These are phyloP conservation scores for Cettia cetti DNA, from an alignment of 2,113 vertebrate genomes.

Conservation along the genomic window DNA sequence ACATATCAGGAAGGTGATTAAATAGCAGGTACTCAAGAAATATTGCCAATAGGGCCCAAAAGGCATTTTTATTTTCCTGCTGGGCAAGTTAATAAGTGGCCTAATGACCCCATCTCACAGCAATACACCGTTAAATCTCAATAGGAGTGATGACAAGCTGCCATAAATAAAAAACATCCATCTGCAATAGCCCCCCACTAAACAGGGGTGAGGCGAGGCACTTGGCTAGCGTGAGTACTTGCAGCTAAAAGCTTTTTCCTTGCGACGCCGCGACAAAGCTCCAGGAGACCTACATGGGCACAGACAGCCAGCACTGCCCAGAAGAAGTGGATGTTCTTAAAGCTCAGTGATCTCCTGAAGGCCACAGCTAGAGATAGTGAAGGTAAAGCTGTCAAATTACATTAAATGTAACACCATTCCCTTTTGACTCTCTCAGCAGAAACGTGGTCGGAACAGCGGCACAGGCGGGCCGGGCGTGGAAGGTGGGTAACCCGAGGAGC, in stretches of 20 bases:
- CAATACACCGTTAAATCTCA: neutral
- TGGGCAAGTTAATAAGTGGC: constrained; percentile 7
- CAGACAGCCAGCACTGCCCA: neutral
- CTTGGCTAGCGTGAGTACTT: neutral
- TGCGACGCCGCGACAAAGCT: accelerated
- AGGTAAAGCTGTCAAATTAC: neutral
- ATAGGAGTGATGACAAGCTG: neutral
- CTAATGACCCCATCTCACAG: constrained; percentile 16
- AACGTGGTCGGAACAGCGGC: neutral
- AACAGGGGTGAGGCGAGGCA: neutral
- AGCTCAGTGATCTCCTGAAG: neutral
- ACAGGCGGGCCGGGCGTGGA: accelerated
- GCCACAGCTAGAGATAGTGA: neutral
- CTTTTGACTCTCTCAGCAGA: neutral
- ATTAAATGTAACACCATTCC: neutral
- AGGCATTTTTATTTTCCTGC: constrained; percentile 42
- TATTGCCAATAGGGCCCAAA: neutral
- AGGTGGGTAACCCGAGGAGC: neutral
- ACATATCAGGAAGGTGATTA: constrained; percentile 14
- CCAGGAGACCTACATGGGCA: neutral
- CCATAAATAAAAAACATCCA: constrained; percentile 45
- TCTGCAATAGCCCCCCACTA: neutral
- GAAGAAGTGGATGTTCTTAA: neutral
- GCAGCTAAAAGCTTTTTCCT: neutral
- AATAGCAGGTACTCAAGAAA: constrained; percentile 18